Evolutionary conservation across 1,140 invertebrate genomes (phyloP).

Genomic region (Papilio aristodemus): DNA sequence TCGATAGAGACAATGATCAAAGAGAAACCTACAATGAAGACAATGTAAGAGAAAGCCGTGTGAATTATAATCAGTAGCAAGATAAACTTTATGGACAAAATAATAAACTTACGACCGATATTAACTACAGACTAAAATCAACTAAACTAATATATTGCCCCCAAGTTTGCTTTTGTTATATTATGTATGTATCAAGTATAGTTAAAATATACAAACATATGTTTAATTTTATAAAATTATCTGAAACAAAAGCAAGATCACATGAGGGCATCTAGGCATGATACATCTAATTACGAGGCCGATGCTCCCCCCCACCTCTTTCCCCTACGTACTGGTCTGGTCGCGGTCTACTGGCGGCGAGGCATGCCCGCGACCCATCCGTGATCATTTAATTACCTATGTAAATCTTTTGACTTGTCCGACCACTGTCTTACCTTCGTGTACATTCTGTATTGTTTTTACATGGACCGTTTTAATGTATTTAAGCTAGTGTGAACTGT

Average conservation of each 20-base stretch:
- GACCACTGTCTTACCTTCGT: not conserved
- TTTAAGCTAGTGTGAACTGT: not conserved
- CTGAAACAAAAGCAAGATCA: constrained; percentile 4
- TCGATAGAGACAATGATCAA: constrained; percentile 21
- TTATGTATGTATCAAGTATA: too few species aligned
- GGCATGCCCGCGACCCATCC: constrained; percentile 35
- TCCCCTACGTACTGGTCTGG: constrained; percentile 39
- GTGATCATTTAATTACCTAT: constrained; percentile 22
- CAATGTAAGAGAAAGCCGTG: constrained; percentile 27
- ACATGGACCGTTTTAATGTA: not conserved
- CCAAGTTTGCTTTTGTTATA: too few species aligned
- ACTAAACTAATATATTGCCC: too few species aligned
- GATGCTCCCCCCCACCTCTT: not conserved
- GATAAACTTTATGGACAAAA: constrained; percentile 5
- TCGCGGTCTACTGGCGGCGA: constrained; percentile 40
- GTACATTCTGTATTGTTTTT: not conserved
- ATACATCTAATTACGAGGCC: constrained; percentile 12
- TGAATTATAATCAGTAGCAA: not conserved
- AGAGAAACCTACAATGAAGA: not conserved
- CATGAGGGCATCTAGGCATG: not conserved
- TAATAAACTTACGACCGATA: not conserved
- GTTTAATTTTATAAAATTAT: not conserved
- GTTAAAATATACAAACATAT: not conserved
- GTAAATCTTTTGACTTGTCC: constrained; percentile 30
- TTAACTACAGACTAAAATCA: not conserved